phyloP scores from a whole-genome alignment of 2,113 vertebrate species.

The Rana temporaria region DNA sequence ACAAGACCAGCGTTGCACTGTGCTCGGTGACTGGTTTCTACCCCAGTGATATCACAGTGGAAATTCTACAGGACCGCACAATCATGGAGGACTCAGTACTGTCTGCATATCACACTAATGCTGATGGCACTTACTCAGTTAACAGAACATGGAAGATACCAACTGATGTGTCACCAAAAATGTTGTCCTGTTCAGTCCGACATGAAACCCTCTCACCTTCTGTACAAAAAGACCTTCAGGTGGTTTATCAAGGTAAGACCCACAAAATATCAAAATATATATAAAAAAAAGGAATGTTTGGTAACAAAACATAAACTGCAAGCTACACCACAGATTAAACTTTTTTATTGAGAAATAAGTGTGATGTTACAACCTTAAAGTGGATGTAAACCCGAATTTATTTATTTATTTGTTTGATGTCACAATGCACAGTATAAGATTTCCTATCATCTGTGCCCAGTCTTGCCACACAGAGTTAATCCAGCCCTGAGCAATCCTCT shows the following conservation, averaged over 20 bases:
- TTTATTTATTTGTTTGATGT: too few species aligned
- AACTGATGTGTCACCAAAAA: background rate
- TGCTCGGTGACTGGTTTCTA: slow-evolving; percentile 27
- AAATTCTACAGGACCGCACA: background rate
- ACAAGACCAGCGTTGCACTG: background rate
- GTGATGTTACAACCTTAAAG: too few species aligned
- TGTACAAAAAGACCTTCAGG: background rate
- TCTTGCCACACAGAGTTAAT: too few species aligned
- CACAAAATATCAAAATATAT: too few species aligned
- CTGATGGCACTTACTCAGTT: slow-evolving; percentile 16
- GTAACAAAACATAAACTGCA: too few species aligned
- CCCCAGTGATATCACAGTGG: slow-evolving; percentile 2
- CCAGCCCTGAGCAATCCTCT: too few species aligned
- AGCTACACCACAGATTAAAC: too few species aligned
- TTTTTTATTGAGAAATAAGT: too few species aligned
- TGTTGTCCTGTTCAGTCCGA: slow-evolving; percentile 15
- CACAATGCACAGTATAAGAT: too few species aligned
- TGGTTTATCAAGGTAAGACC: slow-evolving; percentile 12
- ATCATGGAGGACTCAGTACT: background rate
- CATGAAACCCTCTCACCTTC: background rate
- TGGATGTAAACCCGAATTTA: too few species aligned
- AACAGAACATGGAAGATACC: background rate
- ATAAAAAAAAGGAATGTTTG: too few species aligned
- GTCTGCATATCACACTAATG: background rate
- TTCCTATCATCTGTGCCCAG: too few species aligned